A percentile compares a stretch with the other conserved stretches of the same genome.
phyloP scores from a whole-genome alignment of 37 sponge, comb jelly and placozoan genomes.

The Geodia barretti region DNA sequence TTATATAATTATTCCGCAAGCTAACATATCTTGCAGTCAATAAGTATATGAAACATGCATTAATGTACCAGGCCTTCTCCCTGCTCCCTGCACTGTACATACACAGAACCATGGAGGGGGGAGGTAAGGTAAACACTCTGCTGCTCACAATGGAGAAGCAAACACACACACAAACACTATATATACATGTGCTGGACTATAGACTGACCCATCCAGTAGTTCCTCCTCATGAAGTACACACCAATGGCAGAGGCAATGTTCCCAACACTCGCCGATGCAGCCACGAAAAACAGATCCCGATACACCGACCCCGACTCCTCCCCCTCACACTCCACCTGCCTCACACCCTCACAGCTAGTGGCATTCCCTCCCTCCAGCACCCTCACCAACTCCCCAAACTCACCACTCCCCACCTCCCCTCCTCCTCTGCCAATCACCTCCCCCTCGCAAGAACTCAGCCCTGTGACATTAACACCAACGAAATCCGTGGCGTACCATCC shows the following conservation, averaged over 20 bases:
- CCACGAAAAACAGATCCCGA: conserved; percentile 40
- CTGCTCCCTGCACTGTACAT: neutral
- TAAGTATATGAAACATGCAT: conserved; percentile 3
- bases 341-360: neutral
- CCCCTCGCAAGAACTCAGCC: neutral
- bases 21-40: neutral
- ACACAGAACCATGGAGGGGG: neutral
- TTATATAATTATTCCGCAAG: too few relatives aligned
- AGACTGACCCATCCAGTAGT: conserved; percentile 76
- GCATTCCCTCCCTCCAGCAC: neutral
- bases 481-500: neutral
- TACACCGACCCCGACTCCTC: conserved; percentile 17
- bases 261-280: conserved; percentile 58
- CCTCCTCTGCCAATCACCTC: neutral
- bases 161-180: neutral
- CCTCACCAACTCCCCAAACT: neutral
- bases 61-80: neutral
- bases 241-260: conserved; percentile 60
- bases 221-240: conserved; percentile 62
- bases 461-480: neutral
- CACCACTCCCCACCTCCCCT: neutral
- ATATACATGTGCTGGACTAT: neutral
- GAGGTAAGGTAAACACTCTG: neutral
- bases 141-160: neutral
- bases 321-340: neutral